Evolutionary conservation across 1,140 invertebrate species (phyloP).

Genomic region (Charaxes varanes): DNA sequence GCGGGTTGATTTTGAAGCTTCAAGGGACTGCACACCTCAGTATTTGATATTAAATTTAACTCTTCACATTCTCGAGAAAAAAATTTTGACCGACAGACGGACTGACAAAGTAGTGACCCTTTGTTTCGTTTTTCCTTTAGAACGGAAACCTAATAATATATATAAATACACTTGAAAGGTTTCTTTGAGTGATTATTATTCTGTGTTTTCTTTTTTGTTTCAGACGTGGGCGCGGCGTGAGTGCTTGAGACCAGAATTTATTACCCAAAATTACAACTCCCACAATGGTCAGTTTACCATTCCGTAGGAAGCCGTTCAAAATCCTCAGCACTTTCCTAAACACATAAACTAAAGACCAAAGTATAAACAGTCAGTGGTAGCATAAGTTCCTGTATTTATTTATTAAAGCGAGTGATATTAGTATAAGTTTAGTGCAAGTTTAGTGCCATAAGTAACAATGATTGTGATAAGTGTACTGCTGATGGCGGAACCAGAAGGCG

Average conservation of each 20-base stretch:
- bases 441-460: conserved; percentile 44
- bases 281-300: conserved; percentile 47
- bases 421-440: conserved; percentile 32
- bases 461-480: conserved; percentile 31
- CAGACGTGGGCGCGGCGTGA: conserved; percentile 32
- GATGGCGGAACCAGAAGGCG: too few species aligned
- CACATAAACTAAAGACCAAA: conserved; percentile 37
- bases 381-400: conserved; percentile 42
- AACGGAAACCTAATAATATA: too few species aligned
- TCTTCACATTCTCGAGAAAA: too few species aligned
- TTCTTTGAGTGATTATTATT: too few species aligned
- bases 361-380: conserved; percentile 28
- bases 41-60: too few species aligned
- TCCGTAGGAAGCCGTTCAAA: conserved; percentile 48
- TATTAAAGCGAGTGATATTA: conserved; percentile 45
- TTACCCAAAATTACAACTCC: conserved; percentile 4
- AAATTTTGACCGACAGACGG: too few species aligned
- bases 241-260: conserved; percentile 4
- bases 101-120: too few species aligned
- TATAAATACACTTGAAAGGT: too few species aligned
- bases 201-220: conserved; percentile 26
- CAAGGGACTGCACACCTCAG: too few species aligned
- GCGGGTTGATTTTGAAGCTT: too few species aligned
- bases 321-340: conserved; percentile 49
- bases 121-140: too few species aligned